These are phyloP conservation scores for Melanotaenia duboulayi DNA, from an alignment of 2,113 vertebrate species.

Conservation along the genomic window DNA sequence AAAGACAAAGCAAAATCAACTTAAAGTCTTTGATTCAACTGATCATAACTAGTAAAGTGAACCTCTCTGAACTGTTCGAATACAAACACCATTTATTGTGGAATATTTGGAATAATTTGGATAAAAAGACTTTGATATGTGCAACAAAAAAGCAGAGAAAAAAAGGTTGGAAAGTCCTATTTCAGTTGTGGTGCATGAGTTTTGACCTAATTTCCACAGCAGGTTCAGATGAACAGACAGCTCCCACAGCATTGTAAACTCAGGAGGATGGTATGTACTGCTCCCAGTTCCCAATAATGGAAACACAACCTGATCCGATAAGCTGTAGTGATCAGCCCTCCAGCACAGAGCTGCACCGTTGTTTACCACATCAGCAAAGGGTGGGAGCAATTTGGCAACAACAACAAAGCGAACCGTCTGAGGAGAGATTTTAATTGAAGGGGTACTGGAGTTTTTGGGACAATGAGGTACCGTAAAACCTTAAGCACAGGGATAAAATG, in stretches of 20 bases:
- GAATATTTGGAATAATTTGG: too few relatives aligned
- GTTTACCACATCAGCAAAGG: constrained; percentile 56
- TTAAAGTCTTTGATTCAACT: too few relatives aligned
- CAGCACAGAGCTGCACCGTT: constrained; percentile 31
- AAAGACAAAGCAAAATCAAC: too few relatives aligned
- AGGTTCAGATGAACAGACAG: constrained; percentile 42
- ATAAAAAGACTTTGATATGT: too few relatives aligned
- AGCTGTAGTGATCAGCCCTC: constrained; percentile 37
- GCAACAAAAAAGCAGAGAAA: too few relatives aligned
- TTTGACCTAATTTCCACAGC: constrained; percentile 43
- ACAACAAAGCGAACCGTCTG: constrained; percentile 61
- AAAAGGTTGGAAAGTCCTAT: too few relatives aligned
- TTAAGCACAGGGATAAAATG: constrained; percentile 61
- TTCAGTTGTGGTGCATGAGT: background rate
- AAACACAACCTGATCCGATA: constrained; percentile 48
- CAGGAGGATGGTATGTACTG: constrained; percentile 48
- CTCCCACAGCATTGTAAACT: constrained; percentile 66
- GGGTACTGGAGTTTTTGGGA: constrained; percentile 55
- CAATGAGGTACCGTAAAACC: constrained; percentile 71
- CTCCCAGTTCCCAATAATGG: constrained; percentile 53
- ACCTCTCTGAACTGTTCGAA: too few relatives aligned
- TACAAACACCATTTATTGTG: too few relatives aligned
- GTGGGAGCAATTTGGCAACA: constrained; percentile 52
- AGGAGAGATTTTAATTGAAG: constrained; percentile 59
- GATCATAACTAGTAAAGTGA: too few relatives aligned